phyloP scores from a whole-genome alignment of 2,888 invertebrate species.

The Cyaniris semiargus region DNA sequence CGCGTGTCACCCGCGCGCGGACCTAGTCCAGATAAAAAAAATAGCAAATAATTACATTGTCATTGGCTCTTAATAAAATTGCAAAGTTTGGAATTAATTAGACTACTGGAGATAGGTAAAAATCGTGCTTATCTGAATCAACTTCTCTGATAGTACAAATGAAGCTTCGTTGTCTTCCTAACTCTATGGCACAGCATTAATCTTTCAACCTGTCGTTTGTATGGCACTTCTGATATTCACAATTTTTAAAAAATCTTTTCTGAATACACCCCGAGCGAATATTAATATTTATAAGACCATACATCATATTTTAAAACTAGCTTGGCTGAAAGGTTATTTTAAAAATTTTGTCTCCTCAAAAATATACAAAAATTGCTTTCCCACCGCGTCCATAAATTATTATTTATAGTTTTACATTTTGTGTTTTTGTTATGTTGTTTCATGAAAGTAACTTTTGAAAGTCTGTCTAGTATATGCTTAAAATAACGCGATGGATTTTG shows the following conservation, averaged over 20 bases:
- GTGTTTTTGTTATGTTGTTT: background rate
- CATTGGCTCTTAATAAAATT: too few relatives aligned
- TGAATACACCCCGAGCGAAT: background rate
- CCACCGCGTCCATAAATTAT: background rate
- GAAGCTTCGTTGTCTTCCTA: background rate
- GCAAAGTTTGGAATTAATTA: too few relatives aligned
- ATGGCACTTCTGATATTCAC: background rate
- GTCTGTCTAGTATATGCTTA: too few relatives aligned
- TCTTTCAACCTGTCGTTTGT: constrained; percentile 12
- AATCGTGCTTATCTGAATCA: too few relatives aligned
- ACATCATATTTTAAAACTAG: background rate
- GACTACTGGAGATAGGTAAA: too few relatives aligned
- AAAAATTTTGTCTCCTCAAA: background rate
- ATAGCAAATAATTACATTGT: too few relatives aligned
- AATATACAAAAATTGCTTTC: background rate
- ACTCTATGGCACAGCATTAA: background rate
- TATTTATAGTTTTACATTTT: background rate
- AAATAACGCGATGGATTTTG: too few relatives aligned
- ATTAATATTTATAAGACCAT: constrained; percentile 6
- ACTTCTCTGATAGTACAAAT: too few relatives aligned
- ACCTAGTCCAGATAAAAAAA: too few relatives aligned
- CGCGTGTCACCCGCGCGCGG: too few relatives aligned
- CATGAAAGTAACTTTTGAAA: too few relatives aligned
- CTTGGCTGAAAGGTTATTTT: background rate
- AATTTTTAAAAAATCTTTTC: background rate